Evolutionary conservation across 2,797 vertebrate genomes (phyloP), one percentile per base, ranked within the genome.

Genomic region (Sebastiscus tertius): DNA sequence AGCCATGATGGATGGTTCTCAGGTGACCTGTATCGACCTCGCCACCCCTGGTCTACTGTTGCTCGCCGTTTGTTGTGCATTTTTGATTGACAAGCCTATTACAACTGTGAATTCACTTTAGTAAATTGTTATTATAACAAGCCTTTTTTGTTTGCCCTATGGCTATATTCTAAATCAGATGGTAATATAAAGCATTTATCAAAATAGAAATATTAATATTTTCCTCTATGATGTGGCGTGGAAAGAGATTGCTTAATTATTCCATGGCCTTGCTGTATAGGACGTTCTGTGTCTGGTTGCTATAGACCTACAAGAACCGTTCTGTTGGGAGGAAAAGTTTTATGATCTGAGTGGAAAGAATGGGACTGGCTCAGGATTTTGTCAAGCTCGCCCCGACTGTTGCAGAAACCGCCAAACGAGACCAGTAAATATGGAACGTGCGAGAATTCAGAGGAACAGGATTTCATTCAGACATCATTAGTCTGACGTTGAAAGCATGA

Each of bases 261-360:
- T 93, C 81, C 88, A 73, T 63, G 80, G 81, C 58, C 66, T 87
- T 69, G 59, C 76, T 72, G 58, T 52, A 77, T 42, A 76, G 82
- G 54, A 36, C 83, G 79, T 66, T 52, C 56, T 76, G 81, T 80
- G 83, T 75, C 72, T 89, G 84, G 85, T 87, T 84, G 82, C 77
- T 33, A 33, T 67, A 75, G 88, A 87, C 72, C 81, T 69, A 88
- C 87, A 92, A 88, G 79, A 83, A 62, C 71, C 11, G 72, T 81
- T 90, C 87, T 92, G 90, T 91, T 84, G 78, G 79, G 81, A 90
- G 86, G 92, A 90, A 93, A 86, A 82, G 74, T 94, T 94, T 95
- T 94, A 94, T 94, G 89, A 91, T 93, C 83, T 10, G 83, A 92
- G 92, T 93, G 93, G 93, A 94, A 95, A 94, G 92, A 94, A 93